These are phyloP conservation scores for Danio albolineatus DNA, from an alignment of 2,797 vertebrate species.

Conservation along the genomic window DNA sequence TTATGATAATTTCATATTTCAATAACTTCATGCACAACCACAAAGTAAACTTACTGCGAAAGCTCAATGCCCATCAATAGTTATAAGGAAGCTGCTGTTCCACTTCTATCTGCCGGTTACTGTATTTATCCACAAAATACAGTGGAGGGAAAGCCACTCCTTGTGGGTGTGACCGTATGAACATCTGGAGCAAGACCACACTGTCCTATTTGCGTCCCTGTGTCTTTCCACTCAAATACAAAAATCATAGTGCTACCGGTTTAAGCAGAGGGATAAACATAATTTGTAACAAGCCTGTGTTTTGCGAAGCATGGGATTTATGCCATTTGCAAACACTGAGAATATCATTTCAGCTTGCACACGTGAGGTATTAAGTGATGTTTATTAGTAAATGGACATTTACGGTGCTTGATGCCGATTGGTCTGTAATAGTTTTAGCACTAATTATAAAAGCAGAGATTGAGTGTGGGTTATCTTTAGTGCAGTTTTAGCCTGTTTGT, in stretches of 20 bases:
- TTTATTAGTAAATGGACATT: too few relatives aligned
- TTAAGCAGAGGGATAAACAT: not conserved
- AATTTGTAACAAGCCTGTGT: not conserved
- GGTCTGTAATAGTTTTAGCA: too few relatives aligned
- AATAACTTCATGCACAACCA: not conserved
- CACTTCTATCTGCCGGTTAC: slow-evolving; percentile 20
- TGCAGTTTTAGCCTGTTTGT: too few relatives aligned
- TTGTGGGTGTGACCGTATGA: slow-evolving; percentile 26
- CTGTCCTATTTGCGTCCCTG: slow-evolving; percentile 29
- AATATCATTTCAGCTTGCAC: not conserved
- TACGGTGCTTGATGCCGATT: too few relatives aligned
- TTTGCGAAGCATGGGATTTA: not conserved
- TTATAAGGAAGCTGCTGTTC: slow-evolving; percentile 19
- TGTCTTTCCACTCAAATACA: not conserved
- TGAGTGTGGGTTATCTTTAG: too few relatives aligned
- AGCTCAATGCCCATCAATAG: slow-evolving; percentile 13
- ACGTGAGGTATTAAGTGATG: not conserved
- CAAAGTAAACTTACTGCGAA: slow-evolving; percentile 27
- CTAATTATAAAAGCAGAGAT: too few relatives aligned
- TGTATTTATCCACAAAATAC: slow-evolving; percentile 45
- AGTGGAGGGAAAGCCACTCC: slow-evolving; percentile 38
- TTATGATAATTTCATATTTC: not conserved
- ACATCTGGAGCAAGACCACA: slow-evolving; percentile 49
- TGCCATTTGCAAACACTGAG: not conserved
- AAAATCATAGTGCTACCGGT: not conserved